Evolutionary conservation across 2,888 invertebrate genomes (phyloP).

Genomic region (Allophyes oxyacanthae): DNA sequence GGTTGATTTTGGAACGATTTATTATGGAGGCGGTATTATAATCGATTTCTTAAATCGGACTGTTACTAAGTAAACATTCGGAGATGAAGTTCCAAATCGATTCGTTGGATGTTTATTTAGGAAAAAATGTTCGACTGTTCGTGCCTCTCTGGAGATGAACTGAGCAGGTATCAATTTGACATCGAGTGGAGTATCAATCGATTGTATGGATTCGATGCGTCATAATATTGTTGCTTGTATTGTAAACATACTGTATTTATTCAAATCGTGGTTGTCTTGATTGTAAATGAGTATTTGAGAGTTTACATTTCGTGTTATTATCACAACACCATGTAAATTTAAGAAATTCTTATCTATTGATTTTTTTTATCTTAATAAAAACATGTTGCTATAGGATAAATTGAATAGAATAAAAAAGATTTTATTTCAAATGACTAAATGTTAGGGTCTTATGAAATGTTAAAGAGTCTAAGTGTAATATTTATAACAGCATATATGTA

Average conservation of each 20-base stretch:
- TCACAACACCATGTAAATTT: slow-evolving; percentile 3
- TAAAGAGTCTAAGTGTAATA: no score
- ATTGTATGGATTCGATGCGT: slow-evolving; percentile 66
- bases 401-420: no score
- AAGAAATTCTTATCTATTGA: no score
- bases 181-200: slow-evolving; percentile 74
- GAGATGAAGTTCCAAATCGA: slow-evolving; percentile 82
- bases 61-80: slow-evolving; percentile 87
- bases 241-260: slow-evolving; percentile 54
- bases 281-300: slow-evolving; percentile 48
- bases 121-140: slow-evolving; percentile 77
- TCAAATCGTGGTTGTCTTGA: slow-evolving; percentile 44
- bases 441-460: no score
- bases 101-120: slow-evolving; percentile 84
- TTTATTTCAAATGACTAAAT: no score
- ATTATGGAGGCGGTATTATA: slow-evolving; percentile 47
- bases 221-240: slow-evolving; percentile 66
- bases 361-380: no score
- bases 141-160: slow-evolving; percentile 60
- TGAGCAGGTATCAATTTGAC: slow-evolving; percentile 67
- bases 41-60: slow-evolving; percentile 84
- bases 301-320: slow-evolving; percentile 35
- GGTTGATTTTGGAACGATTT: slow-evolving; percentile 51
- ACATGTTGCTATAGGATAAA: no score
- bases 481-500: no score